Base-by-base conservation (phyloP, 2,797 vertebrate species). In the Leuciscus waleckii region DNA sequence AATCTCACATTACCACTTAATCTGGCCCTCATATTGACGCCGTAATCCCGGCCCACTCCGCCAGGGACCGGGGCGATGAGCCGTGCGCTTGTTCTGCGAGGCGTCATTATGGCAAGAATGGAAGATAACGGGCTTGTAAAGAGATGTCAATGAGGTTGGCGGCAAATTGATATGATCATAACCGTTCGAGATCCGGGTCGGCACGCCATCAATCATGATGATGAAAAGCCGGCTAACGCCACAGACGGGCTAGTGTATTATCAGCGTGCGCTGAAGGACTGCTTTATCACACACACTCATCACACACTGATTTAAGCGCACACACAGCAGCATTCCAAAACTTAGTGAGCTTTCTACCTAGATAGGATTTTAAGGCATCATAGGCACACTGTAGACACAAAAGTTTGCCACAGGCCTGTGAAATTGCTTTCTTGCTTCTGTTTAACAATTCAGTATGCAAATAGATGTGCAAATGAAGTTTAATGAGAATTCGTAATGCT, bases 1-100 rank as follows among this genome's bases (percentile, higher is more conserved):
- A 94, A 94, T 94, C 94, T 93, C 81, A 78, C 83, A 95, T 95
- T 94, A 94, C 91, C 90, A 91, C 93, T 95, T 94, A 94, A 95
- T 95, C 93, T 93, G 88, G 79, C 89, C 90, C 92, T 93, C 90
- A 93, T 93, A 93, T 91, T 91, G 89, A 90, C 82, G 91, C 77
- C 91, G 88, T 90, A 81, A 81, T 92, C 90, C 79, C 35, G 86
- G 83, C 81, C 69, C 37, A 78, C 85, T 86, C 71, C 51, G 41
- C 46, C 29, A 10, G 41, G 76, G 81, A 83, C 77, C 32, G 29
- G 68, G 49, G 75, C 75, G 80, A 87, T 88, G 85, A 81, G 73
- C 56, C 51, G 29, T 83, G 81, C 80, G 49, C 19, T 68, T 49
- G 58, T 84, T 71, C 51, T 43, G 49, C 13, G 8, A 79, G 75